Evolutionary conservation across 2,888 invertebrate species (phyloP), one percentile per base, ranked within the genome.

Genomic region (Volucella inflata): DNA sequence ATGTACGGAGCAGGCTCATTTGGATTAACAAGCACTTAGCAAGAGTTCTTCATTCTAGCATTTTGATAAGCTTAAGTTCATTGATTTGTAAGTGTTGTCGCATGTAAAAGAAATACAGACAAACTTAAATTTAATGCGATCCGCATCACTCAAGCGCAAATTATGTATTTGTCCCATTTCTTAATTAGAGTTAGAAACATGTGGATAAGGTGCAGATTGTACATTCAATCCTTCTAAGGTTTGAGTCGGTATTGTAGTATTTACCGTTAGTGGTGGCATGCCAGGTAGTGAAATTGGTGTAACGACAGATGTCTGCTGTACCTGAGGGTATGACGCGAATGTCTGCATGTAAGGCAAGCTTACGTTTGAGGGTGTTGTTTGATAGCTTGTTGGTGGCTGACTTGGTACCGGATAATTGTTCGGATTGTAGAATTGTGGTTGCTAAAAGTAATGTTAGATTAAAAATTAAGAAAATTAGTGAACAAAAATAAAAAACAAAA

Each of bases 221-320:
- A 81, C 81, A 21, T 85, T 85, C 21, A 85, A 68, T 36, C 85
- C 85, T 46, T 87, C 77, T 11, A 87, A 78, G 1, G 87, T 59
- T 60, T 87, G 87, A 44, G 87, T 87, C 40, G 88, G 88, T 80
- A 89, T 88, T 40, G 95, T 94, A 16, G 95, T 95, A 88, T 95
- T 96, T 12, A 96, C 96, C 16, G 96, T 96, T 87, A 96, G 95
- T 11, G 96, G 95, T 17, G 96, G 96, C 95, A 96, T 95, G 44
- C 96, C 96, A 1, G 96, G 96, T 87, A 96, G 92, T 12, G 95
- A 94, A 55, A 96, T 94, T 0, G 96, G 95, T 0, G 95, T 95
- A 40, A 95, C 94, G 14, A 95, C 93, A 1, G 94, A 93, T 40
- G 93, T 88, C 11, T 92, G 89, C 67, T 91, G 92, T 40, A 91